Conservation (phyloP, 2,888 invertebrate genomes). For the Stenoptilia bipunctidactyla region DNA sequence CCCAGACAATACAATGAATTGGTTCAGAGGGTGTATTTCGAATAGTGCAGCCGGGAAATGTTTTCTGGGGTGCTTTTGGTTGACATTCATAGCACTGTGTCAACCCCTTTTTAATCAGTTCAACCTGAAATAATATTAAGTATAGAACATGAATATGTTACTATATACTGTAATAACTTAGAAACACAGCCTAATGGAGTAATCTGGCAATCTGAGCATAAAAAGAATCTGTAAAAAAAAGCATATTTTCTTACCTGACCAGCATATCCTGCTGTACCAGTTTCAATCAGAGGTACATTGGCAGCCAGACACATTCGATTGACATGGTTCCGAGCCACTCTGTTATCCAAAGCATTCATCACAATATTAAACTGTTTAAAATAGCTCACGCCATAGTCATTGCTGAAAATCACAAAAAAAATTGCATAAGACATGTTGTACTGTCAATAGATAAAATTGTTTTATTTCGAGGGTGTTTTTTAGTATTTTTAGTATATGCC, state of each 20-base stretch:
- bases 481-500: no score
- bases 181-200: no score
- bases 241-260: conserved; percentile 76
- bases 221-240: neutral
- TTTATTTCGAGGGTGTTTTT: no score
- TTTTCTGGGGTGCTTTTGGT: conserved; percentile 90
- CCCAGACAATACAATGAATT: conserved; percentile 99
- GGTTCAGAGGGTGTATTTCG: conserved; percentile 99
- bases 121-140: conserved; percentile 66
- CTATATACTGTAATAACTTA: no score
- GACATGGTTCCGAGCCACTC: conserved; percentile 96
- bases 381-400: conserved; percentile 90
- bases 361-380: conserved; percentile 93
- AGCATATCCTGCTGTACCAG: conserved; percentile 96
- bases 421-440: no score
- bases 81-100: conserved; percentile 98
- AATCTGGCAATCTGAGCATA: no score
- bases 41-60: conserved; percentile 98
- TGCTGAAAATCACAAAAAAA: conserved; percentile 70
- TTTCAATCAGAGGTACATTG: conserved; percentile 93
- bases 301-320: conserved; percentile 98
- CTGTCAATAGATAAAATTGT: no score
- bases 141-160: no score
- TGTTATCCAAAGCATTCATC: conserved; percentile 96
- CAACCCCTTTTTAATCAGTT: conserved; percentile 84